Evolutionary conservation across 2,888 invertebrate species (phyloP).

Genomic region (Orchesellides sinensis): DNA sequence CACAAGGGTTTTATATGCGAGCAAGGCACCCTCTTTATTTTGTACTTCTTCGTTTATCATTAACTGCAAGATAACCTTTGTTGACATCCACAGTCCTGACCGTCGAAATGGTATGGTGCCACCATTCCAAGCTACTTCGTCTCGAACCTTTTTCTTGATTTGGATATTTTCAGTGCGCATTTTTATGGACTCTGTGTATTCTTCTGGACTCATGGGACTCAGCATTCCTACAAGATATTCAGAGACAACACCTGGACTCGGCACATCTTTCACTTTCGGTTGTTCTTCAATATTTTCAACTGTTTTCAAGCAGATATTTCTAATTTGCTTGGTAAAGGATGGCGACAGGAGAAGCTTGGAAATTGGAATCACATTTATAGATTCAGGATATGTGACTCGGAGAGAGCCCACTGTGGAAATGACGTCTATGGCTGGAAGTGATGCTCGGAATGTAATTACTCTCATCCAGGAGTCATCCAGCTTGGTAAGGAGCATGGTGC

Average conservation of each 20-base stretch:
- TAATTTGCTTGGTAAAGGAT: background rate
- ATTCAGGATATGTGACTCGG: conserved; percentile 23
- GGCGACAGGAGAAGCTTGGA: conserved; percentile 2
- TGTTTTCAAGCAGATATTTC: background rate
- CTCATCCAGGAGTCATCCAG: background rate
- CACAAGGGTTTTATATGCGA: too few relatives aligned
- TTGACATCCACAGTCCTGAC: too few relatives aligned
- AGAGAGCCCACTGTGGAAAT: conserved; percentile 30
- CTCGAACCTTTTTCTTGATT: background rate
- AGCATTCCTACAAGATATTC: background rate
- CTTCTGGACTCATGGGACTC: background rate
- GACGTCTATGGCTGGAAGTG: conserved; percentile 18
- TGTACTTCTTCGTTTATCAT: too few relatives aligned
- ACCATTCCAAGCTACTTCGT: background rate
- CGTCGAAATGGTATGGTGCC: too few relatives aligned
- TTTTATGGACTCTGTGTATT: background rate
- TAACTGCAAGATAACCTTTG: too few relatives aligned
- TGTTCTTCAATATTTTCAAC: conserved; percentile 21
- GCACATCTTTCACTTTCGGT: too few relatives aligned
- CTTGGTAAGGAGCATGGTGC: conserved; percentile 15
- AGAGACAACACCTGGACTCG: background rate
- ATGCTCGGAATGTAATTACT: conserved; percentile 35
- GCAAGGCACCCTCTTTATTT: too few relatives aligned
- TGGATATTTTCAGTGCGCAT: background rate
- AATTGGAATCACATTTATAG: conserved; percentile 3